Base-by-base conservation (phyloP, 2,113 vertebrate genomes). In the Camarhynchus parvulus region DNA sequence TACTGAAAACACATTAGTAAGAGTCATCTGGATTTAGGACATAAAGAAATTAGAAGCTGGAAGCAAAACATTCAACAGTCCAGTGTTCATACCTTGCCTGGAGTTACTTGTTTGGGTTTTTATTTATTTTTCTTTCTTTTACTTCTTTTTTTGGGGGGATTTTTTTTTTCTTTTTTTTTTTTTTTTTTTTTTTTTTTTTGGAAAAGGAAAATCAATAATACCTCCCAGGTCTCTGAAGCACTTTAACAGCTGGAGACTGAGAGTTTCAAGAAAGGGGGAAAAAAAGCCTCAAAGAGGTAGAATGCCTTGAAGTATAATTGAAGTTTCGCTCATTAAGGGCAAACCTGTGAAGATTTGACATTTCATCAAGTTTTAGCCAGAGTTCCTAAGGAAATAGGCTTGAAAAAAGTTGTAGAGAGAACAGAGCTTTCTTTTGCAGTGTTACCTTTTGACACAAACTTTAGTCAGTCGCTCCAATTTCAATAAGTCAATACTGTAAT, bases 241-340 rank as follows among this genome's bases (percentile, higher is more conserved):
- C 70, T 97, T 92, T 84, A 95, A 78, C 0, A 1, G 58, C 24
- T 92, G 80, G 64, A 89, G 61, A 93, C 79, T n/a, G 33, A 77
- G 74, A 72, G 52, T 80, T 94, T 91, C 46, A 91, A 90, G 76
- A 30, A 5, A n/a, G n/a, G 33, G 18, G 7, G 3, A 31, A 79
- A 66, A 73, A 79, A 87, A 69, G 3, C 24, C 90, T 94, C 76
- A 93, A 89, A 92, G 92, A 94, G 72, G 55, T 33, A 81, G 66
- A 91, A 81, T 92, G 74, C 77, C 93, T 97, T 91, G 92, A 97
- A 95, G 76, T 91, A 72, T 90, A 92, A 86, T 93, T 92, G 93
- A 93, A 95, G 75, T 95, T 95, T 90, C 94, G 50, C 85, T 97
- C 86, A 95, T 95, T 97, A 95, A 96, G 72, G 61, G n/a, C 30